phyloP scores from a whole-genome alignment of 2,888 invertebrate species.

The Amphipoea lucens region DNA sequence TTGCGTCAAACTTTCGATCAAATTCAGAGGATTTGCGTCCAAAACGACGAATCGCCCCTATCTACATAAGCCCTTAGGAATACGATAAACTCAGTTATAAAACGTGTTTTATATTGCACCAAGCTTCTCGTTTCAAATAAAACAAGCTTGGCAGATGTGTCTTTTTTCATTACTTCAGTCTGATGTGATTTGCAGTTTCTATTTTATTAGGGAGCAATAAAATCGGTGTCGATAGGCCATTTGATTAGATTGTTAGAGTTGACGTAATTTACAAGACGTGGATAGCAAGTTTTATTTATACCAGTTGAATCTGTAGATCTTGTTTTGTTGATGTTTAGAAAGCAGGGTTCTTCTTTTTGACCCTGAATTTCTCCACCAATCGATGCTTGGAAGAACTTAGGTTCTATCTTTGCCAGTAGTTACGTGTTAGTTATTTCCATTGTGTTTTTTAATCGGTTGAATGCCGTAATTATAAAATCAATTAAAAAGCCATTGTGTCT shows the following conservation, averaged over 20 bases:
- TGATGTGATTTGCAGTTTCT: conserved; percentile 67
- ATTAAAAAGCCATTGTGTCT: no score
- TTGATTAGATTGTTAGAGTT: conserved; percentile 42
- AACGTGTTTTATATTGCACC: conserved; percentile 71
- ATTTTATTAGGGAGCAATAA: conserved; percentile 64
- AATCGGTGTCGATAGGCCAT: conserved; percentile 46
- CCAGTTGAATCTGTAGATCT: background rate
- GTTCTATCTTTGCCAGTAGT: background rate
- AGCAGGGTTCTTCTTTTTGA: background rate
- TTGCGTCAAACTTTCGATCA: background rate
- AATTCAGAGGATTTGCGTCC: background rate
- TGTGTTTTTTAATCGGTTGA: background rate
- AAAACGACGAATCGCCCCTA: conserved; percentile 13
- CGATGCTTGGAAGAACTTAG: background rate
- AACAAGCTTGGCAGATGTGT: conserved; percentile 63
- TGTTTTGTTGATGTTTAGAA: background rate
- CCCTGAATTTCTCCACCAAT: background rate
- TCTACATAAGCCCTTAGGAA: conserved; percentile 46
- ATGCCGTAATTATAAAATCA: background rate
- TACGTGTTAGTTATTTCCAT: background rate
- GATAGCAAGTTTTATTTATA: conserved; percentile 3
- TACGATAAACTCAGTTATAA: conserved; percentile 76
- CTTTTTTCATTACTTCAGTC: conserved; percentile 65
- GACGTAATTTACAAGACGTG: conserved; percentile 18
- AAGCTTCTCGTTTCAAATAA: conserved; percentile 69